Base-by-base conservation (phyloP, 2,113 vertebrate genomes). In the Phaethornis superciliosus region DNA sequence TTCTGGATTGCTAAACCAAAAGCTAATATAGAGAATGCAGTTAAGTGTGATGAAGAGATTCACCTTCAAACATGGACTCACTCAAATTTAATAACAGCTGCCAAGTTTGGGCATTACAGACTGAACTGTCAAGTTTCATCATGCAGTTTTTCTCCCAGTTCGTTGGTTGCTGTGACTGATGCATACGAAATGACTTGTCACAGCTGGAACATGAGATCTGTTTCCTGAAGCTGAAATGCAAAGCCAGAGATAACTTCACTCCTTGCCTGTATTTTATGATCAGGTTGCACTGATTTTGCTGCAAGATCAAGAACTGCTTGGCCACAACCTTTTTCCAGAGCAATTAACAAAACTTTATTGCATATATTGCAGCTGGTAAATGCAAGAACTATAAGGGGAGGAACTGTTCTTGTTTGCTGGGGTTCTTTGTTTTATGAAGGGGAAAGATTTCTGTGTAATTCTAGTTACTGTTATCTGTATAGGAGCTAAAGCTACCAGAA, bases 1-100 rank as follows among this genome's bases (percentile, higher is more conserved):
- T 82, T 76, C 78, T 91, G 71, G 70, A 87, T 82, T 85, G 63
- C 55, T 94, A 63, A 80, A 58, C 91, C 33, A 77, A 81, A 95
- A 90, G 20, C 81, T 90, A 69, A 89, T 93, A 84, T 30, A 80
- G 67, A 35, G 44, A 72, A 55, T 42, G 44, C n/a, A 85, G 58
- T 40, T 40, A 69, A 71, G 42, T 22, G 56, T 23, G 81, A 32
- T 64, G 35, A 89, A 79, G 46, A 92, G 56, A 72, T 63, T 82
- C 77, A 93, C 69, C 78, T 81, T 54, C 80, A 93, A 46, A 59
- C 40, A 42, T 54, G 71, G 54, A 64, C 67, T 85, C n/a, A 51
- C 75, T 96, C 60, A 90, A 49, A 86, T 81, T 62, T 76, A 77
- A 14, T 68, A 94, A 75, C 59, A 77, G 54, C 93, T 74, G 56